Evolutionary conservation across 2,888 invertebrate species (phyloP).

Genomic region (Choristoneura rosaceana): DNA sequence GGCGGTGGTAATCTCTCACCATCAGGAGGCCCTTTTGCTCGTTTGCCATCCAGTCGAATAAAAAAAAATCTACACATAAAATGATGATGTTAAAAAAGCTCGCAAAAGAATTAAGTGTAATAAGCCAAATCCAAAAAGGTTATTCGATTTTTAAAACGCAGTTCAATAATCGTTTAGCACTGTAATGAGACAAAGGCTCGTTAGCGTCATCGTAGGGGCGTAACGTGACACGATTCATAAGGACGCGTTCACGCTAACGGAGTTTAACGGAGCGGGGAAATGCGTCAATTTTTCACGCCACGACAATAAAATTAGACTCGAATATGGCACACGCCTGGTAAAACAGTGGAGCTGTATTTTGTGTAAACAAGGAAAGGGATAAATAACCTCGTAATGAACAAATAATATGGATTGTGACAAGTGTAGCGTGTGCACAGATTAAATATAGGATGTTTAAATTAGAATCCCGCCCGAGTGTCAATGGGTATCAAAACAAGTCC

Average conservation of each 20-base stretch:
- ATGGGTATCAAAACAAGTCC: no score
- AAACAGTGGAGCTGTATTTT: neutral
- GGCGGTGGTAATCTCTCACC: no score
- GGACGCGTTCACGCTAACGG: constrained; percentile 12
- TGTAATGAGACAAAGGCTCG: constrained; percentile 26
- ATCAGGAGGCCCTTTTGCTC: no score
- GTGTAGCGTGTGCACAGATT: neutral
- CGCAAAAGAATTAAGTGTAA: no score
- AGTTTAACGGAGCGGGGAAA: constrained; percentile 20
- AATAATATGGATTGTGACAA: neutral
- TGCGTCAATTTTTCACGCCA: constrained; percentile 25
- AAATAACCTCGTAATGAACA: neutral
- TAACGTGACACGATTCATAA: constrained; percentile 23
- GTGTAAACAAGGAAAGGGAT: constrained; percentile 1
- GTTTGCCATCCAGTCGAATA: no score
- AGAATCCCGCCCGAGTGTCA: neutral
- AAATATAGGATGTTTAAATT: neutral
- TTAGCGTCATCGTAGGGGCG: constrained; percentile 6
- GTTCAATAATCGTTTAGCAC: constrained; percentile 13
- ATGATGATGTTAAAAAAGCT: no score
- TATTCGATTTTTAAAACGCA: neutral
- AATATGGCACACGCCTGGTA: constrained; percentile 11
- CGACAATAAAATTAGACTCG: constrained; percentile 26
- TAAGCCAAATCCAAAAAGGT: neutral
- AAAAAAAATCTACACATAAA: no score